A percentile compares a stretch with the other conserved stretches of the same genome.
Evolutionary conservation across 2,113 vertebrate species (phyloP).

Genomic region (Neodontobutis hainanensis): DNA sequence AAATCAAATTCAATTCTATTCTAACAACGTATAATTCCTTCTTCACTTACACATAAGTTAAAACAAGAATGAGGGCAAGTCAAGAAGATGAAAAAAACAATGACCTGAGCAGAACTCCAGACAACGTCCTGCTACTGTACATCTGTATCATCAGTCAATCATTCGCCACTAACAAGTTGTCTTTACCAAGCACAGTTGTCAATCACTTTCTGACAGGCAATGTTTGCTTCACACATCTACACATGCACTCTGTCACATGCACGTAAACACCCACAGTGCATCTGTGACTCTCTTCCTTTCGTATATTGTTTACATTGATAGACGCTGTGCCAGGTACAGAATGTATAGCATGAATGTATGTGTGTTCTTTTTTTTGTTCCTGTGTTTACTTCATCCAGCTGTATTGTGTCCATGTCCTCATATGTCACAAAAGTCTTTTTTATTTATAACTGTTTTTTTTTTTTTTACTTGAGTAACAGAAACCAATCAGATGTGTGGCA

Average conservation of each 20-base stretch:
- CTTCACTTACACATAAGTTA: not conserved
- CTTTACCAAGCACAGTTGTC: conserved; percentile 30
- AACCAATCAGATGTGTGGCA: too few relatives aligned
- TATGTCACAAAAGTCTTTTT: too few relatives aligned
- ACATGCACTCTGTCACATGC: conserved; percentile 4
- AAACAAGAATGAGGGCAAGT: not conserved
- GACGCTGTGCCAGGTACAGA: not conserved
- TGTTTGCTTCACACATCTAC: conserved; percentile 21
- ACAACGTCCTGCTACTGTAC: conserved; percentile 20
- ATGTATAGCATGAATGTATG: not conserved
- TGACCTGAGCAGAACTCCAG: conserved; percentile 31
- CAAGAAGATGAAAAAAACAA: not conserved
- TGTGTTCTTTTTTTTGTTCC: not conserved
- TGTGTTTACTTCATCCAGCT: not conserved
- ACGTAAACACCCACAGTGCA: conserved; percentile 45
- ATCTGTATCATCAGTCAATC: conserved; percentile 53
- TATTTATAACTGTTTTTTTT: too few relatives aligned
- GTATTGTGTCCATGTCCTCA: too few relatives aligned
- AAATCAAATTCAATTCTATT: too few relatives aligned
- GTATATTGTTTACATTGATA: not conserved
- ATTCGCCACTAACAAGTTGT: conserved; percentile 13
- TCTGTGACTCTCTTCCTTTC: conserved; percentile 1
- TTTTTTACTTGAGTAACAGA: too few relatives aligned
- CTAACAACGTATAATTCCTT: too few relatives aligned
- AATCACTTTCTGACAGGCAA: conserved; percentile 12